These are phyloP conservation scores for Brachylomia viminalis DNA, from an alignment of 2,888 invertebrate species.

Conservation along the genomic window DNA sequence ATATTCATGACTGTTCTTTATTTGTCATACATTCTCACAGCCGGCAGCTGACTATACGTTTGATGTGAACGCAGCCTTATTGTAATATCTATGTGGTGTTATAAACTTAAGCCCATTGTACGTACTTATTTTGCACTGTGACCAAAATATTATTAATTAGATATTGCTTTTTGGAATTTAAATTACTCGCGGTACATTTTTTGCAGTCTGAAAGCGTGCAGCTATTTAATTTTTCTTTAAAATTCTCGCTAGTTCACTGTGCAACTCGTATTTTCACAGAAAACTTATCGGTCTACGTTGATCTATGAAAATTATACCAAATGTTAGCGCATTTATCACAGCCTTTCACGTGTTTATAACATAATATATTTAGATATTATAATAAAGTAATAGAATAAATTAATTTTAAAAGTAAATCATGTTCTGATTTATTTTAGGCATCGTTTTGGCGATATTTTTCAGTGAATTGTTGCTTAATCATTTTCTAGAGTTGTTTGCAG, in stretches of 20 bases:
- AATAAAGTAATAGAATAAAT: slow-evolving; percentile 65
- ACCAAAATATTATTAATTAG: slow-evolving; percentile 14
- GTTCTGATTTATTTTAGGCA: slow-evolving; percentile 54
- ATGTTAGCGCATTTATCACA: slow-evolving; percentile 81
- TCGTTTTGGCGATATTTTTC: slow-evolving; percentile 61
- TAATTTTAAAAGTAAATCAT: slow-evolving; percentile 63
- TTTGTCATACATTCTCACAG: background rate
- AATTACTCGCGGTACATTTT: slow-evolving; percentile 9
- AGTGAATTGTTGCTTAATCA: slow-evolving; percentile 32
- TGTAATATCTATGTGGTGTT: slow-evolving; percentile 36
- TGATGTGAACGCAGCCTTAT: background rate
- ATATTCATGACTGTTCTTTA: background rate
- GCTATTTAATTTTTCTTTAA: background rate
- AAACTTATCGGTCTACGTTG: slow-evolving; percentile 45
- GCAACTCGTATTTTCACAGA: slow-evolving; percentile 30
- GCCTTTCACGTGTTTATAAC: slow-evolving; percentile 57
- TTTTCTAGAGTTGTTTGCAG: slow-evolving; percentile 54
- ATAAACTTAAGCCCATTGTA: slow-evolving; percentile 41
- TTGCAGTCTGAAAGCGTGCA: slow-evolving; percentile 5
- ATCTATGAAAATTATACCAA: slow-evolving; percentile 75
- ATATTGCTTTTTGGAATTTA: background rate
- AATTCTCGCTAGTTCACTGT: slow-evolving; percentile 23
- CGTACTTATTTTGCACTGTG: slow-evolving; percentile 56
- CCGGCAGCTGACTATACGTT: background rate
- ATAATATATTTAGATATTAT: slow-evolving; percentile 61